phyloP scores from a whole-genome alignment of 2,797 vertebrate genomes.

The Buphagus erythrorhynchus region DNA sequence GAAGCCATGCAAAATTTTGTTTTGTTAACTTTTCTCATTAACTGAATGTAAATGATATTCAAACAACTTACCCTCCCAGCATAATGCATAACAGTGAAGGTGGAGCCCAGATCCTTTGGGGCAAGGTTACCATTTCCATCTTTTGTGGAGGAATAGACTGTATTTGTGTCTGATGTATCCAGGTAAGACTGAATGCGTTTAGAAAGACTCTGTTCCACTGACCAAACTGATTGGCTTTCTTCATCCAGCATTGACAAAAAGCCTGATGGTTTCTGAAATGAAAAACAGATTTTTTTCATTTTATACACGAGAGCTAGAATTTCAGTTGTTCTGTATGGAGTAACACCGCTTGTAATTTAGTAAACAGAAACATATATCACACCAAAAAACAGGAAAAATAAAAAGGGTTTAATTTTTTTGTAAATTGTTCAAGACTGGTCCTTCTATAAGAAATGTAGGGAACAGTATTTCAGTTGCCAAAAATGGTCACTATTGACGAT shows the following conservation, averaged over 20 bases:
- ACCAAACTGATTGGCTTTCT: conserved; percentile 87
- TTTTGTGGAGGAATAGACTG: conserved; percentile 86
- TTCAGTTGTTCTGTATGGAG: neutral
- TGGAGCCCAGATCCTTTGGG: conserved; percentile 86
- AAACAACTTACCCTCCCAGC: conserved; percentile 85
- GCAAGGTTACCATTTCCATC: conserved; percentile 94
- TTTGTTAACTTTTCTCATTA: neutral
- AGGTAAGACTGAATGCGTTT: conserved; percentile 87
- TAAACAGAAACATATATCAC: neutral
- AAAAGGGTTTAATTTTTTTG: neutral
- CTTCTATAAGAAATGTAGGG: neutral
- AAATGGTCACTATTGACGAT: neutral
- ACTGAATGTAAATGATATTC: neutral
- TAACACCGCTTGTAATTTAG: neutral
- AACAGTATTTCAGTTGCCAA: neutral
- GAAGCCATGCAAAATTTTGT: neutral
- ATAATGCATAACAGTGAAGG: conserved; percentile 91
- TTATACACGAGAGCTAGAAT: neutral
- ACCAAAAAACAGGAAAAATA: neutral
- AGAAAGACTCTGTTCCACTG: conserved; percentile 86
- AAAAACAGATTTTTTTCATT: neutral
- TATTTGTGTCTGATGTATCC: conserved; percentile 79
- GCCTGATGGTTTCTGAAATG: conserved; percentile 89
- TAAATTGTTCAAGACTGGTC: neutral
- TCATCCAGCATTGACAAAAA: conserved; percentile 91